Conservation (phyloP, 1,140 invertebrate species). For the Psilanteris sp. region DNA sequence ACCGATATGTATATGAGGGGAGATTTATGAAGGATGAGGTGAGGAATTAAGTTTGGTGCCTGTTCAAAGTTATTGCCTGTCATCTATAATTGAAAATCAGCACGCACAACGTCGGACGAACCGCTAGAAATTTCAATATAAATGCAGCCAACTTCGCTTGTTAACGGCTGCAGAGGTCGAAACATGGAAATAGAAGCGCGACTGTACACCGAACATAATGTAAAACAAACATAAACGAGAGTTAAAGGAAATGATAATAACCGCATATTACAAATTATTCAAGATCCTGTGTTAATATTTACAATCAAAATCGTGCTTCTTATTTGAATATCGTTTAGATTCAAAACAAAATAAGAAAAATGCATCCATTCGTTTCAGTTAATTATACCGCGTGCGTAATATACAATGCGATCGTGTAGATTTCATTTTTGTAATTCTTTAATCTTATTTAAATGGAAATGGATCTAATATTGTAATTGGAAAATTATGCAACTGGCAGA, state of each 20-base stretch:
- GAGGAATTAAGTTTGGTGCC: constrained; percentile 47
- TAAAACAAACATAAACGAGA: constrained; percentile 35
- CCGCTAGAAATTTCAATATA: constrained; percentile 66
- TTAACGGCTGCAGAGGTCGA: constrained; percentile 43
- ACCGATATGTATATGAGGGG: constrained; percentile 27
- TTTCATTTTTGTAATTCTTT: background rate
- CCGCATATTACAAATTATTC: constrained; percentile 14
- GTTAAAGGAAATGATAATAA: constrained; percentile 36
- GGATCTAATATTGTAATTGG: background rate
- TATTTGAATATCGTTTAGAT: background rate
- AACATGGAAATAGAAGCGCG: constrained; percentile 37
- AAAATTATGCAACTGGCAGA: constrained; percentile 3
- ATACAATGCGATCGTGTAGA: no score
- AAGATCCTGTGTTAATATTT: constrained; percentile 1
- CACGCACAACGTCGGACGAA: constrained; percentile 63
- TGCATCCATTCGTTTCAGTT: no score
- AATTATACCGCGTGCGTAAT: no score
- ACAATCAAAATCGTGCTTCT: background rate
- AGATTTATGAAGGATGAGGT: constrained; percentile 21
- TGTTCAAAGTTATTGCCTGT: constrained; percentile 64
- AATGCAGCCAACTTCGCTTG: constrained; percentile 61
- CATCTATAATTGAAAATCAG: constrained; percentile 69
- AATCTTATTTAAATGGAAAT: constrained; percentile 8
- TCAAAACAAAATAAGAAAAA: background rate
- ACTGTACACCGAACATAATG: constrained; percentile 19